Conservation (phyloP, 2,888 invertebrate genomes). For the Biston betularia region DNA sequence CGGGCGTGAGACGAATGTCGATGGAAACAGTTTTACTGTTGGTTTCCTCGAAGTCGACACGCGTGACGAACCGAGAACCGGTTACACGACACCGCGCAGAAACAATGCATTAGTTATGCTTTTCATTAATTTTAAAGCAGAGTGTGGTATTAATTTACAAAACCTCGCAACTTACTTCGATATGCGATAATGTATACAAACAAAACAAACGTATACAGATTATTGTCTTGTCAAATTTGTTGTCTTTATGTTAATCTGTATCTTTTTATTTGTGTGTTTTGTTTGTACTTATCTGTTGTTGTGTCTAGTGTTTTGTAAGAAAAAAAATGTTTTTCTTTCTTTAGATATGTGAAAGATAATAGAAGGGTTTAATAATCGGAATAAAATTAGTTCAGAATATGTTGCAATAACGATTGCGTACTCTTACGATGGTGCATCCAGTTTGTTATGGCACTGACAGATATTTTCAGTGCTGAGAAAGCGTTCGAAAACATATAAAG, state of each 20-base stretch:
- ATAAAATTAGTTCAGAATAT: constrained; percentile 52
- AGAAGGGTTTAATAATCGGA: constrained; percentile 49
- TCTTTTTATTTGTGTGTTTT: too few relatives aligned
- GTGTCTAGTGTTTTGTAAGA: too few relatives aligned
- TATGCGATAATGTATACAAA: constrained; percentile 50
- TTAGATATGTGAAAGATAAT: constrained; percentile 45
- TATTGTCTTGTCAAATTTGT: too few relatives aligned
- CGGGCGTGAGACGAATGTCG: constrained; percentile 76
- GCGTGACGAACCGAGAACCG: constrained; percentile 76
- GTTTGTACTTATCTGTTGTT: too few relatives aligned
- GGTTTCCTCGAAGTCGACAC: constrained; percentile 77
- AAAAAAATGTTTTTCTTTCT: too few relatives aligned
- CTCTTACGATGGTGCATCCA: constrained; percentile 53
- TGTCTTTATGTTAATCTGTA: too few relatives aligned
- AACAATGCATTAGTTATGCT: constrained; percentile 75
- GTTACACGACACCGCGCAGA: constrained; percentile 76
- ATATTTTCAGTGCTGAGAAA: constrained; percentile 50
- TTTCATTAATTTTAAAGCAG: constrained; percentile 71
- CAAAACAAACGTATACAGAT: constrained; percentile 54
- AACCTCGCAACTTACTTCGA: constrained; percentile 52
- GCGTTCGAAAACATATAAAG: constrained; percentile 52
- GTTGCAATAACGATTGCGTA: constrained; percentile 51
- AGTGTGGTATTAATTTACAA: constrained; percentile 61
- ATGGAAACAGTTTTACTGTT: constrained; percentile 78
- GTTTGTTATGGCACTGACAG: constrained; percentile 47